phyloP scores from a whole-genome alignment of 2,113 vertebrate genomes.

The Colossoma macropomum region DNA sequence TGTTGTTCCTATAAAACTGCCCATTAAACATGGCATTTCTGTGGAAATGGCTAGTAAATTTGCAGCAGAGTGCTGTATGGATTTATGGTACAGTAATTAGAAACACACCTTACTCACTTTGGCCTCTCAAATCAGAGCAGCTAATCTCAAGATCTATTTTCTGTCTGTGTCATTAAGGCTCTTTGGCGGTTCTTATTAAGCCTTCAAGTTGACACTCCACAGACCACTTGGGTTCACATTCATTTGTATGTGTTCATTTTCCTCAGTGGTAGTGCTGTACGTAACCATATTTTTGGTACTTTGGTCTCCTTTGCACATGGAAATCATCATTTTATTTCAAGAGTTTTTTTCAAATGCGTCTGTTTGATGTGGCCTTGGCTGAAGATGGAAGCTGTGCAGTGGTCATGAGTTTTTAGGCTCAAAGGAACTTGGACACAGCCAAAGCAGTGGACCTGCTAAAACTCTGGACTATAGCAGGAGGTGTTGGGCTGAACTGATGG shows the following conservation, averaged over 20 bases:
- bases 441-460: slow-evolving; percentile 6
- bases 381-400: background rate
- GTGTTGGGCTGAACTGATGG: background rate
- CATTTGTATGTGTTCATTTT: background rate
- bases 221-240: slow-evolving; percentile 32
- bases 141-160: slow-evolving; percentile 22
- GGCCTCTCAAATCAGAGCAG: background rate
- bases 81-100: slow-evolving; percentile 43
- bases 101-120: slow-evolving; percentile 43
- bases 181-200: slow-evolving; percentile 29
- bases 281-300: slow-evolving; percentile 1
- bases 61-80: slow-evolving; percentile 21
- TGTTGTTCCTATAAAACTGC: slow-evolving; percentile 50
- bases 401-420: background rate
- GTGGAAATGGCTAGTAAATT: slow-evolving; percentile 50
- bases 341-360: slow-evolving; percentile 12
- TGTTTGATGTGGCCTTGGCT: slow-evolving; percentile 53
- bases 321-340: slow-evolving; percentile 23
- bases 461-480: background rate
- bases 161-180: slow-evolving; percentile 34
- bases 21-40: slow-evolving; percentile 44
- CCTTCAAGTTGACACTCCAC: slow-evolving; percentile 34
- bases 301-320: slow-evolving; percentile 45
- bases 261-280: background rate
- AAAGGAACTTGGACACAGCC: background rate